These are phyloP conservation scores for Microtus pennsylvanicus DNA, from an alignment of 2,113 vertebrate genomes.

Conservation along the genomic window DNA sequence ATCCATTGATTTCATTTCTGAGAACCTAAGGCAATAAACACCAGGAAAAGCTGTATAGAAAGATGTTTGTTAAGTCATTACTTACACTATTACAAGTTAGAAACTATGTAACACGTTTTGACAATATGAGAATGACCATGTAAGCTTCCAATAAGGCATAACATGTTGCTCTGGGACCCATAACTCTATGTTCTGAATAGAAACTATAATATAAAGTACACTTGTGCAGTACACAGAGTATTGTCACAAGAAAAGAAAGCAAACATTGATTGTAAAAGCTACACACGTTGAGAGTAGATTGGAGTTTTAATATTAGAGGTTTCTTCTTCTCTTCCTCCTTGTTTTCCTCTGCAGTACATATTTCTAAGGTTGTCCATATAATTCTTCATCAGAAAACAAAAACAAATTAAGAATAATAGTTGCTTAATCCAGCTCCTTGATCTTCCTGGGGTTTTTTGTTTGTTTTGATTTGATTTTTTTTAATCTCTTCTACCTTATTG, in stretches of 20 bases:
- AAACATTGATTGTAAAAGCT: neutral
- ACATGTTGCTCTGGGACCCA: neutral
- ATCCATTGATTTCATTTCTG: slow-evolving; percentile 61
- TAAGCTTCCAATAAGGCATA: neutral
- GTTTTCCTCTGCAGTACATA: neutral
- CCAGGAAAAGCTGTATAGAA: slow-evolving; percentile 13
- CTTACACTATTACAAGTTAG: slow-evolving; percentile 16
- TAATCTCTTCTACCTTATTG: neutral
- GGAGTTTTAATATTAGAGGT: neutral
- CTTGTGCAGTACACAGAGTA: neutral
- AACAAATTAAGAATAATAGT: neutral
- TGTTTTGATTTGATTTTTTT: neutral
- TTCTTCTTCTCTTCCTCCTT: neutral
- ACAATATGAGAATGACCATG: slow-evolving; percentile 17
- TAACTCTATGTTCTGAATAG: neutral
- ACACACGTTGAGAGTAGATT: neutral
- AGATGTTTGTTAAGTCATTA: slow-evolving; percentile 32
- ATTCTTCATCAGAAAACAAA: neutral
- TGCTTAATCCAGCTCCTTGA: neutral
- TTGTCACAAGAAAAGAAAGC: neutral
- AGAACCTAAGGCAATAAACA: slow-evolving; percentile 43
- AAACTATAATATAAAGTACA: neutral
- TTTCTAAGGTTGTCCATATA: neutral
- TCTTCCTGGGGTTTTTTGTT: neutral
- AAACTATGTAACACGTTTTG: slow-evolving; percentile 15